A percentile compares a stretch with the other conserved stretches of the same genome.
Evolutionary conservation across 1,140 invertebrate genomes (phyloP).

Genomic region (Euwallacea fornicatus): DNA sequence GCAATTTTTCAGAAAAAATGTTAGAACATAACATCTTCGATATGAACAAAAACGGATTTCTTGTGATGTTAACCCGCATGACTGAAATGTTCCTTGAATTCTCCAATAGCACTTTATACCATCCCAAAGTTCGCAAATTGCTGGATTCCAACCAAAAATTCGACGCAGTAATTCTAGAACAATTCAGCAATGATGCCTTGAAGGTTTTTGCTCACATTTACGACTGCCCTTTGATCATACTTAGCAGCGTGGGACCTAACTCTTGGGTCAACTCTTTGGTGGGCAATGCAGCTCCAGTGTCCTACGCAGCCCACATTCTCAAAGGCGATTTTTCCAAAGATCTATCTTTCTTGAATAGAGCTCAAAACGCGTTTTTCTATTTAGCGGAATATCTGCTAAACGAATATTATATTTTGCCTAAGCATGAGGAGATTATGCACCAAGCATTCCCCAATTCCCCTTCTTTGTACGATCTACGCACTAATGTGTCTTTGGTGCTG

Average conservation of each 20-base stretch:
- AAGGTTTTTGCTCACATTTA: conserved; percentile 52
- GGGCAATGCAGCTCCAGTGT: conserved; percentile 50
- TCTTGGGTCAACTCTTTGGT: conserved; percentile 44
- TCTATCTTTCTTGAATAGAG: conserved; percentile 55
- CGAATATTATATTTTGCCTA: conserved; percentile 11
- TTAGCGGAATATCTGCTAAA: conserved; percentile 19
- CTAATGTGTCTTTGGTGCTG: conserved; percentile 58
- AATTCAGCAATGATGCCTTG: conserved; percentile 55
- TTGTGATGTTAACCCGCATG: not conserved
- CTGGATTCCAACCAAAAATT: conserved; percentile 50
- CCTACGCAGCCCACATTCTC: conserved; percentile 49
- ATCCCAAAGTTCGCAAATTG: conserved; percentile 34
- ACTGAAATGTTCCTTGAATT: not conserved
- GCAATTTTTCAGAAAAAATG: not conserved
- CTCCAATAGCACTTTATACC: conserved; percentile 25
- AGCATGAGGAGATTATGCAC: conserved; percentile 51
- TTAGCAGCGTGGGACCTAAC: conserved; percentile 50
- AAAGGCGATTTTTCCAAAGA: conserved; percentile 46
- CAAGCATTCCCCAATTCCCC: conserved; percentile 55
- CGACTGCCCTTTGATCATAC: conserved; percentile 52
- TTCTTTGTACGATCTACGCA: conserved; percentile 56
- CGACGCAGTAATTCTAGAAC: conserved; percentile 55
- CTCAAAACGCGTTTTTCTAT: conserved; percentile 49
- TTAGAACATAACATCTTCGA: not conserved
- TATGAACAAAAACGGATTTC: not conserved